phyloP scores from a whole-genome alignment of 2,888 invertebrate species.

The Drosophila infuscata region DNA sequence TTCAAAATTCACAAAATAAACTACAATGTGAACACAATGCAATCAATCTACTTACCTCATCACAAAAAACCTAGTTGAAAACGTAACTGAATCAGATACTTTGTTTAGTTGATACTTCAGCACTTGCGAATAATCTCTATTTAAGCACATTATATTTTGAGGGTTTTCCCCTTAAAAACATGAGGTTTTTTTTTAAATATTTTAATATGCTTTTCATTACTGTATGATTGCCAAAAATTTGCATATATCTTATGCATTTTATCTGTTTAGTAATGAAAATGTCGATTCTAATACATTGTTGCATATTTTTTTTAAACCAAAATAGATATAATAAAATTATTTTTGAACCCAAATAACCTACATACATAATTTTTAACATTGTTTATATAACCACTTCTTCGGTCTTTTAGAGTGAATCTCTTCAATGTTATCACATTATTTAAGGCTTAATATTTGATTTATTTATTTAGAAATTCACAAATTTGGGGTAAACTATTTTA shows the following conservation, averaged over 20 bases:
- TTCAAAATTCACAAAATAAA: conserved; percentile 16
- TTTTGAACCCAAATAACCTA: neutral
- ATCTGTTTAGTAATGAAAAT: neutral
- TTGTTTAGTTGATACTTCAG: no score
- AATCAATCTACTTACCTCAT: neutral
- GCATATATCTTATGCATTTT: neutral
- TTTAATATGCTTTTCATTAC: neutral
- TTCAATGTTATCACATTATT: neutral
- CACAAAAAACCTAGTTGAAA: neutral
- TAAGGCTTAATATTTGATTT: neutral
- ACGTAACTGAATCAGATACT: neutral
- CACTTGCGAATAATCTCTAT: neutral
- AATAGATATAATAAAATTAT: neutral
- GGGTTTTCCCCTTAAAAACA: neutral
- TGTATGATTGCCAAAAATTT: neutral
- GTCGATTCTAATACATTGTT: neutral
- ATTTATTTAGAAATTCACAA: neutral
- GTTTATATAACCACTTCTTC: neutral
- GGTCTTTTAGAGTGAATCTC: neutral
- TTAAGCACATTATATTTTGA: neutral
- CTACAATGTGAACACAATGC: neutral
- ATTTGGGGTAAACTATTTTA: neutral
- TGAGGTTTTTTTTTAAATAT: neutral
- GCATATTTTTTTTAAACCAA: neutral
- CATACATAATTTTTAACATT: neutral